A percentile compares a stretch with the other conserved stretches of the same genome.
phyloP scores from a whole-genome alignment of 2,797 vertebrate genomes.

The Fistularia commersonii region DNA sequence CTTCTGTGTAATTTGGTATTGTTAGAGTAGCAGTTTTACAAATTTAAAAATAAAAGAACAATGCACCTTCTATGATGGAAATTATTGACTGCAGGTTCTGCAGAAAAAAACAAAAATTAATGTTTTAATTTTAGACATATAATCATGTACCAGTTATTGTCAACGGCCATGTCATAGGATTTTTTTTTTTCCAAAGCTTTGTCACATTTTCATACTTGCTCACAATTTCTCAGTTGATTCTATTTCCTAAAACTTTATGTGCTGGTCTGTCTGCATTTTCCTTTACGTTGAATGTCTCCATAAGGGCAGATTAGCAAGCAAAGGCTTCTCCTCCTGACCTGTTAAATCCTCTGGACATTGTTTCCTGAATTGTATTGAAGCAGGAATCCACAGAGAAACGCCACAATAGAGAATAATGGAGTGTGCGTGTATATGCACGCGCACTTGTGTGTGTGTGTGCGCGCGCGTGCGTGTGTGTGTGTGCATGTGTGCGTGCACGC shows the following conservation, averaged over 20 bases:
- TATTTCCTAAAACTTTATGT: not conserved
- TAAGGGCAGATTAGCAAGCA: constrained; percentile 52
- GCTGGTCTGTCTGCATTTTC: constrained; percentile 12
- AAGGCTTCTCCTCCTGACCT: constrained; percentile 65
- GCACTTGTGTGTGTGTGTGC: constrained; percentile 22
- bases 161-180: no score
- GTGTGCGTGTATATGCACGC: constrained; percentile 24
- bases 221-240: no score
- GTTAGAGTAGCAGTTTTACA: no score
- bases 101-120: no score
- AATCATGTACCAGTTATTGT: no score
- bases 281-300: constrained; percentile 37
- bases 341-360: constrained; percentile 64
- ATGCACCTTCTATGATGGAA: no score
- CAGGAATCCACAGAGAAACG: constrained; percentile 56
- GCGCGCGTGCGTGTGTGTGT: constrained; percentile 18
- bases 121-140: no score
- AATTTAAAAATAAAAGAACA: no score
- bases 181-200: not conserved
- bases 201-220: not conserved
- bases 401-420: constrained; percentile 65
- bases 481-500: constrained; percentile 4
- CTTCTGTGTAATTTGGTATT: no score
- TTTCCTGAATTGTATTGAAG: constrained; percentile 73
- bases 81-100: no score